Base-by-base conservation (phyloP, 2,888 invertebrate species). In the Silvanus unidentatus region DNA sequence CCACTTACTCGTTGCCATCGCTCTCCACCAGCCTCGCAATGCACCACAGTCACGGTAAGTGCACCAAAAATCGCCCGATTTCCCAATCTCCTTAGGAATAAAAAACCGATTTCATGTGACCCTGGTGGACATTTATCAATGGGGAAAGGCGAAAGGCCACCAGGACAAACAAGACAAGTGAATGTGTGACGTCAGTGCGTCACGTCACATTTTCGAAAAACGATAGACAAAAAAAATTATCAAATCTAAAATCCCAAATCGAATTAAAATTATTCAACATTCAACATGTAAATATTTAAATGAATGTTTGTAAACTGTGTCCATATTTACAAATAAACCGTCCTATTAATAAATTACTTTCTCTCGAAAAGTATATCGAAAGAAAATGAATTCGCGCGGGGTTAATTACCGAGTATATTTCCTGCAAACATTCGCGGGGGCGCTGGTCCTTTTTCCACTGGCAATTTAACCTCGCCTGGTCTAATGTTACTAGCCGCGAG, bases 101-200 rank as follows among this genome's bases (percentile, higher is more conserved):
- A 37, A 37, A 37, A 37, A n/a, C n/a, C 15, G 37, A 12, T 37
- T 12, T 37, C 4, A 37, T 9, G 37, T 37, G 37, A 37, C 37
- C 37, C 37, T 37, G 37, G 12, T 9, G 37, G 8, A 37, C 14
- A 12, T 12, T 37, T 37, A 37, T 37, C 37, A 32, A 12, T 32
- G 11, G n/a, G 14, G 15, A 32, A n/a, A 41, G 47, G 50, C 49
- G 48, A 43, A 15, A 48, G 57, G 55, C 56, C 59, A 60, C 58
- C 58, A 51, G 60, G 58, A 59, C 60, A 60, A 60, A 59, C 54
- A 57, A 54, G 48, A 46, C 43, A 45, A 50, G 48, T 49, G n/a
- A n/a, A n/a, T 42, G 44, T 44, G 43, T 55, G 57, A 59, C 57
- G 59, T 56, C 45, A 51, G 45, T 44, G 27, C 40, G 30, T 4